These are phyloP conservation scores for Brevimyrus niger DNA, from an alignment of 2,113 vertebrate genomes.

Conservation along the genomic window DNA sequence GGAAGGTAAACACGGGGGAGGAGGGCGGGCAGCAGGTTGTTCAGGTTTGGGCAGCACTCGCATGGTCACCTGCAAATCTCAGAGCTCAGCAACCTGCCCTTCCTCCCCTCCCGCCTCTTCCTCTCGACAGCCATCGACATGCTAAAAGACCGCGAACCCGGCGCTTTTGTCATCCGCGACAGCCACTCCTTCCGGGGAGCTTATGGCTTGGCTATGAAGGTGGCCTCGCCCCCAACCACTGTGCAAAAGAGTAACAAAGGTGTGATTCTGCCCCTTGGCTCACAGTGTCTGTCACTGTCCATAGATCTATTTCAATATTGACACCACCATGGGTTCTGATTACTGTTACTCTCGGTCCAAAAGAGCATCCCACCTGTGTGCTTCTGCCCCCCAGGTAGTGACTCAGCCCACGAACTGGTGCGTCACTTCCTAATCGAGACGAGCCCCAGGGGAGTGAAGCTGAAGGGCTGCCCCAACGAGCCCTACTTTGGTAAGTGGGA, in stretches of 20 bases:
- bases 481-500: slow-evolving; percentile 84
- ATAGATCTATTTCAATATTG: too few species aligned
- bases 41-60: background rate
- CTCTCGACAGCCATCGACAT: slow-evolving; percentile 72
- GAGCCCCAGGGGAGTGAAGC: slow-evolving; percentile 89
- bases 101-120: background rate
- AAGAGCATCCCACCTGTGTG: background rate
- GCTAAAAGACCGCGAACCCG: slow-evolving; percentile 85
- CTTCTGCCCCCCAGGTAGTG: slow-evolving; percentile 56
- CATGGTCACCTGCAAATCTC: background rate
- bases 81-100: background rate
- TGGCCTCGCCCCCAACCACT: slow-evolving; percentile 87
- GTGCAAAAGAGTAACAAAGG: slow-evolving; percentile 90
- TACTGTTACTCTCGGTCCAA: too few species aligned
- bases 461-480: slow-evolving; percentile 96
- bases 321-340: background rate
- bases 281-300: background rate
- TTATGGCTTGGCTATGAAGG: slow-evolving; percentile 94
- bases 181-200: slow-evolving; percentile 96
- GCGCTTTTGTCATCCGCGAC: slow-evolving; percentile 93
- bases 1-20: slow-evolving; percentile 68
- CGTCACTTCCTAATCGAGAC: slow-evolving; percentile 98
- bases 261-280: slow-evolving; percentile 32
- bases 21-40: background rate
- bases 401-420: slow-evolving; percentile 84